Evolutionary conservation across 2,888 invertebrate genomes (phyloP), one percentile per base, ranked within the genome.

Genomic region (Calliphora vomitoria): DNA sequence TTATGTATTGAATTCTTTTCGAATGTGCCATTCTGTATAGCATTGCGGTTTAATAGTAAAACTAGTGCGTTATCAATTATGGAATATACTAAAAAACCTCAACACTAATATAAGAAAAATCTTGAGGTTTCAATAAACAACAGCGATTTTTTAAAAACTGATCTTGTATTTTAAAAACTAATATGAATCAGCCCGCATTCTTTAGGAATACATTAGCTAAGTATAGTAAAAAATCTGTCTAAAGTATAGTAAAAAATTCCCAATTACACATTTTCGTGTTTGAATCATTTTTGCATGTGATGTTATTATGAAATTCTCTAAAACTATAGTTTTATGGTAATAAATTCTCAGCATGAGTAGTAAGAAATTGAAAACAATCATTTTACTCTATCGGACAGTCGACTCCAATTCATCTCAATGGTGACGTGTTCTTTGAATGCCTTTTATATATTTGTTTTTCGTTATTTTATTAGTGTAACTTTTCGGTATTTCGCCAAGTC

Each of bases 371-470:
- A 8, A 25, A 3, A 15, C 15, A 47, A 3, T 47, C 10, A 8
- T n/a, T 69, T 8, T 6, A 50, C n/a, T 50, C 6, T 8, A 50
- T 1, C 13, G 50, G 15, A n/a, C 50, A 50, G 50, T n/a, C 50
- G 15, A 6, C 20, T 44, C 35, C 35, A 1, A 3, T 66, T 44
- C 20, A 53, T 41, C 53, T 41, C 55, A 58, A 18, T 4, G 13
- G 13, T 72, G 72, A 72, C 72, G 55, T 72, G 72, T 41, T 58
- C 38, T 55, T 38, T 38, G 18, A 58, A 20, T n/a, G 55, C 10
- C 4, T 72, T 35, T 8, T 47, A 15, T 47, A 15, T 5, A 15
- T 60, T 60, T 31, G 15, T n/a, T 60, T 60, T 60, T 31, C 0
- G 15, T 11, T 60, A 6, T 66, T 41, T 66, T 20, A 20, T 66